These are phyloP conservation scores for Ispidina picta DNA, from an alignment of 2,797 vertebrate genomes.

Conservation along the genomic window DNA sequence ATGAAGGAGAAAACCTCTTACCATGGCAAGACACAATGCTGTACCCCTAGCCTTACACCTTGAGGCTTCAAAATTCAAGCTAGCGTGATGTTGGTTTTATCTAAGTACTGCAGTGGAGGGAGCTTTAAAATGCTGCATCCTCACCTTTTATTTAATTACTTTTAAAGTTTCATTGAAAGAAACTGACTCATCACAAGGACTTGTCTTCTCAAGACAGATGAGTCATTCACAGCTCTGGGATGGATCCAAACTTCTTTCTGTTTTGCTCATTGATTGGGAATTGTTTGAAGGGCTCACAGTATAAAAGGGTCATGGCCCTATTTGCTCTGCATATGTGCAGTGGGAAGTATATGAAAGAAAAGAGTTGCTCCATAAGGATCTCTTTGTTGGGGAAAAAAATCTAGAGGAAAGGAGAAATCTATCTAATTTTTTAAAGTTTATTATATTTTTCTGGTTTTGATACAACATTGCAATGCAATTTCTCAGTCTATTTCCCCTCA, in stretches of 20 bases:
- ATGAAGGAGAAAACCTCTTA: not conserved
- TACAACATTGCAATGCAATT: not conserved
- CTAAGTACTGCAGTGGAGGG: not conserved
- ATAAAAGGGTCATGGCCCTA: not conserved
- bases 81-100: not conserved
- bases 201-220: not conserved
- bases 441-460: not conserved
- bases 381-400: not conserved
- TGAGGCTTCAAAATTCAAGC: not conserved
- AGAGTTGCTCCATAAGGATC: not conserved
- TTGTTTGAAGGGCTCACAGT: not conserved
- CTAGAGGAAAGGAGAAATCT: not conserved
- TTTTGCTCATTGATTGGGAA: not conserved
- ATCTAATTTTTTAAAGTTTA: not conserved
- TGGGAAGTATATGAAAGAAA: not conserved
- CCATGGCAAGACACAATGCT: not conserved
- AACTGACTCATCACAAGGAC: constrained; percentile 28
- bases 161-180: constrained; percentile 22
- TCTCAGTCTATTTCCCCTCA: not conserved
- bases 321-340: not conserved
- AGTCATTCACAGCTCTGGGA: not conserved
- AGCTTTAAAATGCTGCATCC: not conserved
- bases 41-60: not conserved
- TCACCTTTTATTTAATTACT: constrained; percentile 27
- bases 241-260: not conserved